Base-by-base conservation (phyloP, 2,797 vertebrate genomes). In the Austrolebias charrua region DNA sequence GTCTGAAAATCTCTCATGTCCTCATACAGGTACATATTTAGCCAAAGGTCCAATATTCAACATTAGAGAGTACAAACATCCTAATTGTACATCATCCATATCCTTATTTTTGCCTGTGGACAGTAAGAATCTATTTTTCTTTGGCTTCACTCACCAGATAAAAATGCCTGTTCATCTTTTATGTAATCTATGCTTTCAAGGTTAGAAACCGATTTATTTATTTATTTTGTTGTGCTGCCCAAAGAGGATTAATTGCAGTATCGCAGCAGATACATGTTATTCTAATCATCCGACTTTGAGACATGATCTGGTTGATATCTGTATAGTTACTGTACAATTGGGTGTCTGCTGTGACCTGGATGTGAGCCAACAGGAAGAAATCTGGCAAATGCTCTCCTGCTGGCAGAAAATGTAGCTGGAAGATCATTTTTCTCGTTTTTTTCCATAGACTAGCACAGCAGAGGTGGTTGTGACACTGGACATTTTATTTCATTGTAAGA, bases 261-360 rank as follows among this genome's bases (percentile, higher is more conserved):
- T 40, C 12, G 11, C 38, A 12, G 38, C 19, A 48, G 19, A 20
- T 48, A 20, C 20, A 12, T 10, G 10, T 48, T 20, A 19, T 12
- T 48, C 11, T 48, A 48, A 48, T 48, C 4, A 19, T 20, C 10
- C 4, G 20, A 19, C 46, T 11, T 13, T 48, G 46, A 20, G 46
- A 15, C 10, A 48, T 4, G 46, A 20, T 11, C 11, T 20, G 46
- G 46, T 47, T 47, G 18, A 10, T 12, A 18, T 18, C 16, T 44
- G 15, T 44, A 4, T 46, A 46, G 44, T 18, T 46, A 48, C 18
- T 48, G 46, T 48, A 48, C 5, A 20, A 48, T 12, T 1, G 10
- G 46, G 48, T 45, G 45, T 48, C 56, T 59, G 56, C 45, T 59
- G 45, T 29, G 11, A 20, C 56, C 16, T 59, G 56, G 56, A 45